A percentile compares a stretch with the other conserved stretches of the same genome.
Evolutionary conservation across 1,140 invertebrate genomes (phyloP).

Genomic region (Microvelia longipes): DNA sequence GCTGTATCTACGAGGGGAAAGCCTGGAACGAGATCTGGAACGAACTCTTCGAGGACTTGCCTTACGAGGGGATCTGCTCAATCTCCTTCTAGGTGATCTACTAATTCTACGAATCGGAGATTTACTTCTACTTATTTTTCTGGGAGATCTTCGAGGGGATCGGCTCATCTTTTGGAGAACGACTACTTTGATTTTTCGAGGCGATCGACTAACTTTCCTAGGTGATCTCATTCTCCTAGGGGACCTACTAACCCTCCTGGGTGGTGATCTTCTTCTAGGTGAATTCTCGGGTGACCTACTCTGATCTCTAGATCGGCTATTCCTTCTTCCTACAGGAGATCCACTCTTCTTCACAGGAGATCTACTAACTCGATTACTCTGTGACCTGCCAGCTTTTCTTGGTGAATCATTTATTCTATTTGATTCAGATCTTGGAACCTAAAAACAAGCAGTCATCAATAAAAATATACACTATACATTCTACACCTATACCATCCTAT

Average conservation of each 20-base stretch:
- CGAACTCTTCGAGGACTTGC: background rate
- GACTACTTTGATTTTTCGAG: background rate
- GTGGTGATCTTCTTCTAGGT: background rate
- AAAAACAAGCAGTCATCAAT: too few species aligned
- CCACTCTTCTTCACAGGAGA: background rate
- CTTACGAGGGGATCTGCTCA: background rate
- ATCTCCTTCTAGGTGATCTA: background rate
- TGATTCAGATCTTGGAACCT: background rate
- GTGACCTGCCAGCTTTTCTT: background rate
- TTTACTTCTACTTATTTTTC: background rate
- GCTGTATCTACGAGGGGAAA: too few species aligned
- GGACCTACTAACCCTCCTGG: background rate
- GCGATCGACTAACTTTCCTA: background rate
- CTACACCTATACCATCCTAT: too few species aligned
- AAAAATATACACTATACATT: too few species aligned
- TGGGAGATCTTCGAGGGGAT: background rate
- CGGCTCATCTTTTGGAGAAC: background rate
- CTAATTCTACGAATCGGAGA: background rate
- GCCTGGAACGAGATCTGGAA: background rate
- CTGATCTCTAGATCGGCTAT: too few species aligned
- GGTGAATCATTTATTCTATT: background rate
- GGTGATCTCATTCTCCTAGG: background rate
- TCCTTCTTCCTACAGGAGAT: background rate
- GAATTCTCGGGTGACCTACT: background rate
- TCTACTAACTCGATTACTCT: background rate